Evolutionary conservation across 2,888 invertebrate genomes (phyloP).

Genomic region (Apocheima hispidaria): DNA sequence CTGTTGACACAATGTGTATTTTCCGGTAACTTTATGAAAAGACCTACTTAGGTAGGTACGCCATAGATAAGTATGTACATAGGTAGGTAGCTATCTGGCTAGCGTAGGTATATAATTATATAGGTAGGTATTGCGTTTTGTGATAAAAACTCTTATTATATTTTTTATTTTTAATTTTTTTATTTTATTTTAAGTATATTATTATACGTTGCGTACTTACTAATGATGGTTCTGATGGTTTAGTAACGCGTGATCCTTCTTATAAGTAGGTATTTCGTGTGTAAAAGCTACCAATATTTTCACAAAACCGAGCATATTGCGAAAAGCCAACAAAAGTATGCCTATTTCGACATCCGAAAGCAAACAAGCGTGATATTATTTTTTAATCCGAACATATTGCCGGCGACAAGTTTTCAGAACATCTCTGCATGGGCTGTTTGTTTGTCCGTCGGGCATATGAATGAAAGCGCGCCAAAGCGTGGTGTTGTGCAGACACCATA

Average conservation of each 20-base stretch:
- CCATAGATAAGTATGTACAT: neutral
- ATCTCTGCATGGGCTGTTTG: conserved; percentile 58
- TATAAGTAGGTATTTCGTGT: conserved; percentile 1
- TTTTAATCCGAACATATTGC: conserved; percentile 82
- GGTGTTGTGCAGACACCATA: conserved; percentile 50
- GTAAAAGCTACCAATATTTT: conserved; percentile 8
- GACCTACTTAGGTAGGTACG: neutral
- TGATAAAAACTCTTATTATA: no score
- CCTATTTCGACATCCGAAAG: conserved; percentile 49
- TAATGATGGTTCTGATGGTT: no score
- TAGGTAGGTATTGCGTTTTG: no score
- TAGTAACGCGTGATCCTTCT: no score
- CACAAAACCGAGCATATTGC: conserved; percentile 36
- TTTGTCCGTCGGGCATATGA: conserved; percentile 61
- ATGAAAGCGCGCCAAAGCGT: conserved; percentile 52
- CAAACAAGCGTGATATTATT: conserved; percentile 67
- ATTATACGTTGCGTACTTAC: no score
- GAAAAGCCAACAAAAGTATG: conserved; percentile 40
- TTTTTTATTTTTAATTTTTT: no score
- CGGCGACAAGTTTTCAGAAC: conserved; percentile 66
- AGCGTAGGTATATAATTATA: neutral
- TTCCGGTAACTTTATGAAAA: conserved; percentile 17
- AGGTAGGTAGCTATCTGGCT: neutral
- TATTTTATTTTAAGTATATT: no score
- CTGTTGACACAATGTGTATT: conserved; percentile 46